Conservation (phyloP, 2,113 vertebrate species). For the Phalacrocorax brasilianus region DNA sequence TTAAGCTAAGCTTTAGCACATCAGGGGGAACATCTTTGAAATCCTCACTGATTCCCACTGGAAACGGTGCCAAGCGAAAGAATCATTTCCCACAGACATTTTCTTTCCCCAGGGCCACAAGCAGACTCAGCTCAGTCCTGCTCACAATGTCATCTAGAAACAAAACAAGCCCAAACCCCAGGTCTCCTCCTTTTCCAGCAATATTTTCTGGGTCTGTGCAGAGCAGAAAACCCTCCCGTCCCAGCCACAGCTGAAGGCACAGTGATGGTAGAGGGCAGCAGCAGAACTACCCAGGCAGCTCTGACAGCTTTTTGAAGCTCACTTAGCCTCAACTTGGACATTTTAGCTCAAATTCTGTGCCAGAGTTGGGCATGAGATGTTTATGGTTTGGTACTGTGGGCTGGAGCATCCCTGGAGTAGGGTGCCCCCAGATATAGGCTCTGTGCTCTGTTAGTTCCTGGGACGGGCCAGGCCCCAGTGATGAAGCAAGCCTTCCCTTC, state of each 20-base stretch:
- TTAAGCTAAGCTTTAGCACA: conserved; percentile 22
- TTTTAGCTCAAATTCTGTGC: neutral
- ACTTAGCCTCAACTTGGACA: neutral
- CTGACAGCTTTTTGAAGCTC: neutral
- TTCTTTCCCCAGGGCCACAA: neutral
- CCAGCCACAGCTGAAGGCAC: neutral
- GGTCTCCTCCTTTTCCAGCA: neutral
- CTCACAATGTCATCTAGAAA: neutral
- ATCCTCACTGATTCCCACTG: conserved; percentile 18
- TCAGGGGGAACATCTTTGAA: conserved; percentile 26
- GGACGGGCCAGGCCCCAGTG: rapidly evolving
- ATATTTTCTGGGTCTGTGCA: neutral
- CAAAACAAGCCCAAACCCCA: neutral
- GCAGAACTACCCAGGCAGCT: neutral
- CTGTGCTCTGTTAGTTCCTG: neutral
- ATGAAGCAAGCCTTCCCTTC: neutral
- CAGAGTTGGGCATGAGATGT: neutral
- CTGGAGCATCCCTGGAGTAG: neutral
- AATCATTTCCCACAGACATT: neutral
- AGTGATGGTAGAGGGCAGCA: neutral
- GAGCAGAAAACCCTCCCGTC: neutral
- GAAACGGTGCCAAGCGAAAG: neutral
- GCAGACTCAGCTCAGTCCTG: neutral
- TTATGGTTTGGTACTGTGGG: neutral
- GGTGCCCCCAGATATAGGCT: rapidly evolving